Conservation (phyloP, 2,113 vertebrate species). For the Tringa solitaria region DNA sequence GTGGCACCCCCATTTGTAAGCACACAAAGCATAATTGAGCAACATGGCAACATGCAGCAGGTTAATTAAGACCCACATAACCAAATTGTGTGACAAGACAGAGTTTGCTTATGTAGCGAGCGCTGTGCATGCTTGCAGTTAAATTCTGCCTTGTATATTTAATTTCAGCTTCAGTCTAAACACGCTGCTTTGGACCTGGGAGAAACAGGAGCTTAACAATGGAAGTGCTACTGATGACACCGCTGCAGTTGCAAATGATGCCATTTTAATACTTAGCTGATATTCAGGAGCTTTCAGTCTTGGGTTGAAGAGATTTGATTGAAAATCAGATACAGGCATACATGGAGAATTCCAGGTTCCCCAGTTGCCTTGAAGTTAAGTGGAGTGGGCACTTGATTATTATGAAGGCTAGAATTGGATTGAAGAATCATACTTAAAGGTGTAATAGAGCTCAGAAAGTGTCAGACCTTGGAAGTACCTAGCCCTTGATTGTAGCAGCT, state of each 20-base stretch:
- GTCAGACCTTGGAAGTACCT: constrained; percentile 80
- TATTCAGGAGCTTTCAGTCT: constrained; percentile 69
- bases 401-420: constrained; percentile 79
- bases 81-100: background rate
- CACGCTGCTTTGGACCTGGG: background rate
- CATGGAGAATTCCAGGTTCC: constrained; percentile 69
- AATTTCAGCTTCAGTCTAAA: background rate
- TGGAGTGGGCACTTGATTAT: constrained; percentile 84
- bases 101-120: background rate
- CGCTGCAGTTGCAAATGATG: constrained; percentile 42
- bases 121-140: background rate
- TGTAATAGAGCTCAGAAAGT: constrained; percentile 79
- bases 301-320: constrained; percentile 76
- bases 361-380: constrained; percentile 74
- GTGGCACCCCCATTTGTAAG: background rate
- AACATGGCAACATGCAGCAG: background rate
- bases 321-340: constrained; percentile 76
- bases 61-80: background rate
- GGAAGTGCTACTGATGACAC: background rate
- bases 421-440: constrained; percentile 79
- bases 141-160: background rate
- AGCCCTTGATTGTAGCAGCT: constrained; percentile 82
- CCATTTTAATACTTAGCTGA: constrained; percentile 54
- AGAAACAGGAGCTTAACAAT: constrained; percentile 4
- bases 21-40: background rate